Base-by-base conservation (phyloP, 2,888 invertebrate genomes). In the Thumatha senex region DNA sequence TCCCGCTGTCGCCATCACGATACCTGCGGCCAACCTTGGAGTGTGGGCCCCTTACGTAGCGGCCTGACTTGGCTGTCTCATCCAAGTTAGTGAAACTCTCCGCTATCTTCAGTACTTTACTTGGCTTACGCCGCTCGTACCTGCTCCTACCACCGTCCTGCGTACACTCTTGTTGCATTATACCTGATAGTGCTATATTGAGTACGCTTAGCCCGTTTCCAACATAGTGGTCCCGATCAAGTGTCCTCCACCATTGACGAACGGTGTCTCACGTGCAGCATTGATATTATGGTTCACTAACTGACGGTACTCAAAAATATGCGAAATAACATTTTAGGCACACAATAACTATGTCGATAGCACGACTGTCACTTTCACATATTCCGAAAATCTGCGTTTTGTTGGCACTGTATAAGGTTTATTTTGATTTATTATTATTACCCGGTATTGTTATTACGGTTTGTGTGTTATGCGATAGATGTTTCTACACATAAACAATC, bases 51-150 rank as follows among this genome's bases (percentile, higher is more conserved):
- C 89, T 77, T 64, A 90, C 86, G 61, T 85, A 91, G 40, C 90
- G 82, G 14, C 90, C 88, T 43, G 85, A 84, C 70, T 89, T 91
- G 5, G 91, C 90, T 8, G 79, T 84, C 72, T 91, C 91, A 71
- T 92, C 92, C 73, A 91, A 82, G 71, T 92, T 92, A 55, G 92
- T 92, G 72, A 92, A 92, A 69, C 92, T 92, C 78, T 92, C 92
- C 7, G 92, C 92, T 75, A 92, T 92, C 78, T 90, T 90, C 74
- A 92, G 70, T 72, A 92, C 91, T 71, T 92, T 92, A 54, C 89
- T 88, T 47, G 91, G 91, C 83, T 84, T 87, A 73, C 89, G 85
- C 79, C 87, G 80, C 82, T 86, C 87, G 77, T 80, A 84, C 81
- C 82, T 86, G 74, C 84, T 85, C 81, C 81, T 86, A 70, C 77